Percentiles rank a stretch among this genome's conserved stretches.
Evolutionary conservation across 2,888 invertebrate species (phyloP).

Genomic region (Monopis laevigella): DNA sequence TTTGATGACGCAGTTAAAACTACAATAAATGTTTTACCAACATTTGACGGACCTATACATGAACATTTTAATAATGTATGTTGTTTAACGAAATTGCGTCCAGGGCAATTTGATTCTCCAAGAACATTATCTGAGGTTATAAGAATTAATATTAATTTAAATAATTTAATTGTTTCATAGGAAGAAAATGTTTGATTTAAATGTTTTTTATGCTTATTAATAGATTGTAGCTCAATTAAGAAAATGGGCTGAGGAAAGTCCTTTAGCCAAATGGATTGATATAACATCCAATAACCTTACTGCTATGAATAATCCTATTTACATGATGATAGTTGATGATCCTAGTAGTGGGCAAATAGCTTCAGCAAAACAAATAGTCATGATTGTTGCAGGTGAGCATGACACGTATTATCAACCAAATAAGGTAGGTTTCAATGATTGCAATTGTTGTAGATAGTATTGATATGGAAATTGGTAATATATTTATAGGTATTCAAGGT

Average conservation of each 20-base stretch:
- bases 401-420: slow-evolving; percentile 13
- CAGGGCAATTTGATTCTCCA: too few relatives aligned
- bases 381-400: slow-evolving; percentile 58
- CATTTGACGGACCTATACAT: too few relatives aligned
- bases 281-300: slow-evolving; percentile 50
- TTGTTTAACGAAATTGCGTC: too few relatives aligned
- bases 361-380: slow-evolving; percentile 49
- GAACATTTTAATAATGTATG: too few relatives aligned
- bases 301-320: slow-evolving; percentile 54
- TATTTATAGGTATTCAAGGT: slow-evolving; percentile 45
- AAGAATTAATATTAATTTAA: too few relatives aligned
- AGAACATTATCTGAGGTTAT: too few relatives aligned
- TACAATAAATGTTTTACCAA: too few relatives aligned
- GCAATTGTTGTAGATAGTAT: not conserved
- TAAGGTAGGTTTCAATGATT: slow-evolving; percentile 1
- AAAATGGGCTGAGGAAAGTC: slow-evolving; percentile 48
- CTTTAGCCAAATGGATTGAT: slow-evolving; percentile 45
- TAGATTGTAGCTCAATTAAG: slow-evolving; percentile 46
- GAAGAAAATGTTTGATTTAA: too few relatives aligned
- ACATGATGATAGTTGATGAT: slow-evolving; percentile 55
- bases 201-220: too few relatives aligned
- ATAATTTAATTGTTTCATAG: slow-evolving; percentile 15
- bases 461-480: not conserved
- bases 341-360: slow-evolving; percentile 51
- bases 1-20: too few relatives aligned